Evolutionary conservation across 2,113 vertebrate genomes (phyloP).

Genomic region (Platichthys flesus): DNA sequence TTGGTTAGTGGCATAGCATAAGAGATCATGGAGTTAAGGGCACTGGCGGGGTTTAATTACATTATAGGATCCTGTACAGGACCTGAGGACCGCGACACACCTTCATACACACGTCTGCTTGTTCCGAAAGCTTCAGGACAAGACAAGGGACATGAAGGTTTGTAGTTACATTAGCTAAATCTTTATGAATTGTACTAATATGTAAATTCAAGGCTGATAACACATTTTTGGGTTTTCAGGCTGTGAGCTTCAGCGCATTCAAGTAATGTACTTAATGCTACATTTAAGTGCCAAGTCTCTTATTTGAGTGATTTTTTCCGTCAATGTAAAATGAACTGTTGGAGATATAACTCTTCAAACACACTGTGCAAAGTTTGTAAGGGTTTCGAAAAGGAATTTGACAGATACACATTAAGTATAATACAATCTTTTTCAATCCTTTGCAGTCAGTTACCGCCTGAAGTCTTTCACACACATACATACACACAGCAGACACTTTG

Average conservation of each 20-base stretch:
- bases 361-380: neutral
- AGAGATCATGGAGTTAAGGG: constrained; percentile 64
- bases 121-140: constrained; percentile 4
- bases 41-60: constrained; percentile 67
- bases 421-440: neutral
- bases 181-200: neutral
- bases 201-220: neutral
- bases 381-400: neutral
- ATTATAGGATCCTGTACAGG: constrained; percentile 26
- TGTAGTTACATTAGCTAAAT: neutral
- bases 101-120: constrained; percentile 18
- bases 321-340: neutral
- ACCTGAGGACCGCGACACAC: constrained; percentile 7
- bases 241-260: neutral
- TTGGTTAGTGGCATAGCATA: constrained; percentile 65
- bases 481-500: neutral
- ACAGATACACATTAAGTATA: neutral
- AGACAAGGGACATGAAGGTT: constrained; percentile 9
- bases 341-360: neutral
- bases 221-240: neutral
- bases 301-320: neutral
- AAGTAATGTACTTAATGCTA: neutral
- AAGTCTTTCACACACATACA: neutral
- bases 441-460: neutral
- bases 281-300: neutral